Percentiles rank a stretch among this genome's conserved stretches.
Evolutionary conservation across 1,140 invertebrate genomes (phyloP).

Genomic region (Penaeus japonicus): DNA sequence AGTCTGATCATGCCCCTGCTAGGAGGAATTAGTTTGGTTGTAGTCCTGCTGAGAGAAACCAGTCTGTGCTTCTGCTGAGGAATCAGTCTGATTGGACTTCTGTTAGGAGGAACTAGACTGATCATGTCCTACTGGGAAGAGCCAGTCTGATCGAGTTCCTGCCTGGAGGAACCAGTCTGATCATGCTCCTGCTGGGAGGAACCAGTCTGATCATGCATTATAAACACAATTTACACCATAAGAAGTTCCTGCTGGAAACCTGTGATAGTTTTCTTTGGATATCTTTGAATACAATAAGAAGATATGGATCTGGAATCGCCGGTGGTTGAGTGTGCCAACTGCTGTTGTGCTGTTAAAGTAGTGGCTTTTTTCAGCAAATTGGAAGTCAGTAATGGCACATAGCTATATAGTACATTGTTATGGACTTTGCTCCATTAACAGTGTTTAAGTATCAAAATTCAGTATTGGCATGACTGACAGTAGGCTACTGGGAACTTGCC

Average conservation of each 20-base stretch:
- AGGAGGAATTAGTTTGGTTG: conserved; percentile 12
- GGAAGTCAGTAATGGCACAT: conserved; percentile 28
- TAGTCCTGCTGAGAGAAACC: conserved; percentile 34
- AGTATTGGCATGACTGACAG: conserved; percentile 27
- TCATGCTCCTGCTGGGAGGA: conserved; percentile 34
- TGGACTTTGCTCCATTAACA: no score
- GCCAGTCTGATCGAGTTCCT: not conserved
- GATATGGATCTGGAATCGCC: conserved; percentile 30
- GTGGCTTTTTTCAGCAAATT: conserved; percentile 33
- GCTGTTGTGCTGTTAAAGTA: conserved; percentile 36
- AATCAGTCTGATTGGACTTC: not conserved
- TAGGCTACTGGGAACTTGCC: conserved; percentile 31
- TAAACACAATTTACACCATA: conserved; percentile 54
- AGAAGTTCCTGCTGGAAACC: conserved; percentile 53
- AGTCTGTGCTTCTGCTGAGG: not conserved
- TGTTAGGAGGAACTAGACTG: not conserved
- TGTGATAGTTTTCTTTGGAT: conserved; percentile 53
- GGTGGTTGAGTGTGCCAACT: conserved; percentile 55
- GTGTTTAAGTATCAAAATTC: not conserved
- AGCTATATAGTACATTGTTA: not conserved
- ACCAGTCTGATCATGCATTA: conserved; percentile 49
- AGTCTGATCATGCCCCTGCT: conserved; percentile 14
- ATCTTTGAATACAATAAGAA: conserved; percentile 43
- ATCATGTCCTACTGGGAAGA: conserved; percentile 11
- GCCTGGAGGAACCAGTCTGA: conserved; percentile 29